A percentile compares a stretch with the other conserved stretches of the same genome.
These are phyloP conservation scores for Drosophila sp. DNA, from an alignment of 1,140 invertebrate species.

Conservation along the genomic window DNA sequence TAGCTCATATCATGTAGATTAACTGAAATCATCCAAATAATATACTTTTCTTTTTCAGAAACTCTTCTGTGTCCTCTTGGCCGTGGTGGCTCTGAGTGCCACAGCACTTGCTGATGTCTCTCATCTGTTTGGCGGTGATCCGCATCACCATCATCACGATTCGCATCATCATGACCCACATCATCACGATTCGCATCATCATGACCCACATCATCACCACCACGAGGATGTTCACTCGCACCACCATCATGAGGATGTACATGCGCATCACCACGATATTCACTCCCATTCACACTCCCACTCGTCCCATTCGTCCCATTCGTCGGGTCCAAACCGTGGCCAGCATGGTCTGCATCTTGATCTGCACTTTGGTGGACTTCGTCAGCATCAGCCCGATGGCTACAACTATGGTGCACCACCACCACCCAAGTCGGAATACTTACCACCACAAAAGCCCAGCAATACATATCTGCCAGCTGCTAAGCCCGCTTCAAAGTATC, in stretches of 20 bases:
- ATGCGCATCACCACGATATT: constrained; percentile 38
- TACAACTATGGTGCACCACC: constrained; percentile 65
- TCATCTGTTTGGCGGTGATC: constrained; percentile 55
- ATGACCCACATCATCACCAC: constrained; percentile 36
- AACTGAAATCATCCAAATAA: neutral
- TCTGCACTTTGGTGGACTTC: constrained; percentile 46
- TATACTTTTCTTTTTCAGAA: constrained; percentile 38
- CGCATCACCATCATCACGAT: constrained; percentile 34
- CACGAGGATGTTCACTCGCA: constrained; percentile 19
- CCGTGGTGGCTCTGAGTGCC: constrained; percentile 41
- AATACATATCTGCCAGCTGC: constrained; percentile 48
- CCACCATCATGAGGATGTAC: constrained; percentile 27
- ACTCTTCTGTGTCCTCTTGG: constrained; percentile 53
- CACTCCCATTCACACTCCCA: constrained; percentile 11
- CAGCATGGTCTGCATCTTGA: constrained; percentile 50
- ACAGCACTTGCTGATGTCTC: constrained; percentile 59
- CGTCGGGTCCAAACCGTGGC: neutral
- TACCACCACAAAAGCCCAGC: constrained; percentile 53
- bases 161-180: constrained; percentile 20
- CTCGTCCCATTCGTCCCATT: constrained; percentile 14
- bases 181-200: constrained; percentile 18
- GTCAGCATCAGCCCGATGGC: constrained; percentile 51
- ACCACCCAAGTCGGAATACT: constrained; percentile 52
- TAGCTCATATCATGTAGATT: constrained; percentile 7
- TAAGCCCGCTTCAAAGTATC: constrained; percentile 47